phyloP scores from a whole-genome alignment of 2,888 invertebrate genomes.

The Hoplodrina blanda region DNA sequence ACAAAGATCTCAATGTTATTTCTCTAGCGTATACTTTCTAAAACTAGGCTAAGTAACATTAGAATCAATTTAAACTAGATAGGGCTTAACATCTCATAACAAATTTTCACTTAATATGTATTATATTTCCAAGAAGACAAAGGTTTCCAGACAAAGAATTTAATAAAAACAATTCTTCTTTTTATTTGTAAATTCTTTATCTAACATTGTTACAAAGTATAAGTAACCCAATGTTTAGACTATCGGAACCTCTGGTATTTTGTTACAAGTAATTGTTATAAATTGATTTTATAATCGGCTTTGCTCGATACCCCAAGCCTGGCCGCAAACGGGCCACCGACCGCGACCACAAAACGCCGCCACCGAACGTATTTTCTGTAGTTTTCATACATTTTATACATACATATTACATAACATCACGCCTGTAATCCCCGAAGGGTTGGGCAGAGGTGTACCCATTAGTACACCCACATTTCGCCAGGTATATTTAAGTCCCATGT shows the following conservation, averaged over 20 bases:
- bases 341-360: too few relatives aligned
- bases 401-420: too few relatives aligned
- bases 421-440: too few relatives aligned
- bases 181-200: conserved; percentile 8
- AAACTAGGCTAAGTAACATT: background rate
- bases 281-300: conserved; percentile 34
- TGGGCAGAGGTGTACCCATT: too few relatives aligned
- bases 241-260: background rate
- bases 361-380: too few relatives aligned
- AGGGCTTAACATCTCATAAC: background rate
- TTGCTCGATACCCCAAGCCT: conserved; percentile 8
- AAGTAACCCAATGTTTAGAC: background rate
- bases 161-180: conserved; percentile 9
- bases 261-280: conserved; percentile 16
- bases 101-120: background rate
- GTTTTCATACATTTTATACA: too few relatives aligned
- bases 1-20: too few relatives aligned
- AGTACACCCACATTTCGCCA: too few relatives aligned
- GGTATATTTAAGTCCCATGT: too few relatives aligned
- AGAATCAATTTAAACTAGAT: background rate
- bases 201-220: conserved; percentile 4
- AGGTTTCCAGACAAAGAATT: background rate
- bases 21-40: background rate
- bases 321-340: too few relatives aligned
- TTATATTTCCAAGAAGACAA: background rate